These are phyloP conservation scores for Adoxophyes honmai DNA, from an alignment of 1,140 invertebrate species.

Conservation along the genomic window DNA sequence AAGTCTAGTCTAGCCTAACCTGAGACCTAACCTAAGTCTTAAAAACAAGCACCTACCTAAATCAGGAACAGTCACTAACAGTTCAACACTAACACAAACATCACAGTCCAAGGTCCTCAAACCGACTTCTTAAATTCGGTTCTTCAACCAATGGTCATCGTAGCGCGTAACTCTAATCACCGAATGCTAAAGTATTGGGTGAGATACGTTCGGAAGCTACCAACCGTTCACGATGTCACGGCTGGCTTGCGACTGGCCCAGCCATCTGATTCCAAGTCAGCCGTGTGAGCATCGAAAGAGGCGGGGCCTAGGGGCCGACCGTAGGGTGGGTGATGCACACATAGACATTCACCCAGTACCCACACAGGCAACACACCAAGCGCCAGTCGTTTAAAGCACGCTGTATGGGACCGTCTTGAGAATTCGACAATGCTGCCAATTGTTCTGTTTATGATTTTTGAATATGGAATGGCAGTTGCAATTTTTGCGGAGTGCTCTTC, in stretches of 20 bases:
- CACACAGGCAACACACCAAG: conserved; percentile 42
- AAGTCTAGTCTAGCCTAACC: not conserved
- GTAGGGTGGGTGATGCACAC: conserved; percentile 36
- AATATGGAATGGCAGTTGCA: conserved; percentile 1
- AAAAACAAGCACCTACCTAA: conserved; percentile 53
- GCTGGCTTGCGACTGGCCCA: conserved; percentile 72
- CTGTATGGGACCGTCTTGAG: conserved; percentile 42
- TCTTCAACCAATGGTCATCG: conserved; percentile 52
- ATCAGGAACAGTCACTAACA: conserved; percentile 39
- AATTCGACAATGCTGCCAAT: conserved; percentile 12
- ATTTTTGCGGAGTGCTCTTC: not conserved
- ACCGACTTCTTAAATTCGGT: conserved; percentile 61
- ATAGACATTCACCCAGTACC: conserved; percentile 1
- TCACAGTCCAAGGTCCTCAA: conserved; percentile 40
- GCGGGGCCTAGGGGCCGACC: conserved; percentile 52
- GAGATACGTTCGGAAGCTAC: conserved; percentile 49
- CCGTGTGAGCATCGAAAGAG: conserved; percentile 68
- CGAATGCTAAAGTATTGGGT: conserved; percentile 58
- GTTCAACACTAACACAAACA: conserved; percentile 43
- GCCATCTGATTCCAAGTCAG: conserved; percentile 75
- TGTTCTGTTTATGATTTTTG: conserved; percentile 13
- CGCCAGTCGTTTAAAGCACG: conserved; percentile 31
- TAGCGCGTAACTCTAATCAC: conserved; percentile 59
- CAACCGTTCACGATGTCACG: conserved; percentile 70
- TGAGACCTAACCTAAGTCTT: not conserved